Evolutionary conservation across 2,888 invertebrate genomes (phyloP).

Genomic region (Ashinkailepas kermadecensis): DNA sequence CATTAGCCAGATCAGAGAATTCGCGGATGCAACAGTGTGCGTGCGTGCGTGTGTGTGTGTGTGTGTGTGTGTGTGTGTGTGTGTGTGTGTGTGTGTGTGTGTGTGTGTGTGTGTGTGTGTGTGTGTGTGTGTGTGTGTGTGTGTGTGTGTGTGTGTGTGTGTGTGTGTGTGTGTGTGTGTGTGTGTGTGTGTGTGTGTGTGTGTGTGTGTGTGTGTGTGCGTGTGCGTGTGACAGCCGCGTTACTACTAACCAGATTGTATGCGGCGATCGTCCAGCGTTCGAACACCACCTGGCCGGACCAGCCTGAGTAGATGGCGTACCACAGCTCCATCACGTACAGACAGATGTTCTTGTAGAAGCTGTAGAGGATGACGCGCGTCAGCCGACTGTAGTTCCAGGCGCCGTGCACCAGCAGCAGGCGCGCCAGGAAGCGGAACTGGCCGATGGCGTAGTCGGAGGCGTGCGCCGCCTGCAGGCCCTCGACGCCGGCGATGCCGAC

Average conservation of each 20-base stretch:
- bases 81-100: no score
- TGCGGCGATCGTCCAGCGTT: conserved; percentile 94
- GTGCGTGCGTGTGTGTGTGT: no score
- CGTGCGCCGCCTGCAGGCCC: conserved; percentile 98
- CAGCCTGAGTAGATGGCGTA: conserved; percentile 97
- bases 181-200: no score
- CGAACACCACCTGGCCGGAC: conserved; percentile 98
- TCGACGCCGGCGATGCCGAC: conserved; percentile 96
- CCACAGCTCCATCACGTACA: conserved; percentile 98
- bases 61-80: no score
- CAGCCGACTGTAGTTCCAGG: conserved; percentile 97
- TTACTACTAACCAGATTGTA: conserved; percentile 77
- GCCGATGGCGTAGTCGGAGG: conserved; percentile 97
- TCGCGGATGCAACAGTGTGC: no score
- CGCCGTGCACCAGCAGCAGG: conserved; percentile 90
- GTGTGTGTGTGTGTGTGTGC: no score
- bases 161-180: no score
- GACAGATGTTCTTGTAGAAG: conserved; percentile 99
- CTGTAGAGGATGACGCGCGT: conserved; percentile 93
- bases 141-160: no score
- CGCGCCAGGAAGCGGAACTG: conserved; percentile 91
- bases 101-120: no score
- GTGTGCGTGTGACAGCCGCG: background rate
- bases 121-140: no score
- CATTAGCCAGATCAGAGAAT: no score